phyloP scores from a whole-genome alignment of 2,888 invertebrate genomes.

The Caenorhabditis parvicauda region DNA sequence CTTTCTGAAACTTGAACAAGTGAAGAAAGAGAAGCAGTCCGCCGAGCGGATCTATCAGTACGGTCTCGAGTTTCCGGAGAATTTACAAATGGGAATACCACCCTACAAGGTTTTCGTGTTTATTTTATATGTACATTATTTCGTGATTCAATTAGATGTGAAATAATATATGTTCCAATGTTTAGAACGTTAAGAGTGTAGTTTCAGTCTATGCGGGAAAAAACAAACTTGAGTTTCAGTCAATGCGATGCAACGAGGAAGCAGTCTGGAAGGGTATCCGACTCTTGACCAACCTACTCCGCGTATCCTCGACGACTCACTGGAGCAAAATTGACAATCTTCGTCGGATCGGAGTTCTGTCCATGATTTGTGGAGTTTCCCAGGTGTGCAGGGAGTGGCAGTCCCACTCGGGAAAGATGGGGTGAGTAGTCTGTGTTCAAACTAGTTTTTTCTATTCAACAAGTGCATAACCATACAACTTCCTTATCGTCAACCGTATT shows the following conservation, averaged over 20 bases:
- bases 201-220: neutral
- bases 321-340: constrained; percentile 90
- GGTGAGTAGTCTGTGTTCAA: neutral
- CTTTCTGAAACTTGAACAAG: constrained; percentile 73
- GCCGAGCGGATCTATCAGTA: neutral
- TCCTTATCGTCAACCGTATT: no score
- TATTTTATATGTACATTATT: no score
- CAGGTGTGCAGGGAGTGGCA: constrained; percentile 19
- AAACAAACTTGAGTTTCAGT: constrained; percentile 56
- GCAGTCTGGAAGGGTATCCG: constrained; percentile 84
- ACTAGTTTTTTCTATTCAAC: neutral
- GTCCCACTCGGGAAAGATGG: constrained; percentile 2
- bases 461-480: no score
- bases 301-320: constrained; percentile 13
- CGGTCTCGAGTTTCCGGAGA: constrained; percentile 11
- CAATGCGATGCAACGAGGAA: constrained; percentile 72
- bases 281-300: constrained; percentile 72
- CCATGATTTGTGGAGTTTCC: constrained; percentile 79
- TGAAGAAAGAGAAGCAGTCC: no score
- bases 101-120: constrained; percentile 29
- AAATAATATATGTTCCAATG: neutral
- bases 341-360: constrained; percentile 77
- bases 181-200: neutral
- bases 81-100: constrained; percentile 9
- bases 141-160: neutral